A percentile compares a stretch with the other conserved stretches of the same genome.
Evolutionary conservation across 2,797 vertebrate genomes (phyloP).

Genomic region (Scolopax rusticola): DNA sequence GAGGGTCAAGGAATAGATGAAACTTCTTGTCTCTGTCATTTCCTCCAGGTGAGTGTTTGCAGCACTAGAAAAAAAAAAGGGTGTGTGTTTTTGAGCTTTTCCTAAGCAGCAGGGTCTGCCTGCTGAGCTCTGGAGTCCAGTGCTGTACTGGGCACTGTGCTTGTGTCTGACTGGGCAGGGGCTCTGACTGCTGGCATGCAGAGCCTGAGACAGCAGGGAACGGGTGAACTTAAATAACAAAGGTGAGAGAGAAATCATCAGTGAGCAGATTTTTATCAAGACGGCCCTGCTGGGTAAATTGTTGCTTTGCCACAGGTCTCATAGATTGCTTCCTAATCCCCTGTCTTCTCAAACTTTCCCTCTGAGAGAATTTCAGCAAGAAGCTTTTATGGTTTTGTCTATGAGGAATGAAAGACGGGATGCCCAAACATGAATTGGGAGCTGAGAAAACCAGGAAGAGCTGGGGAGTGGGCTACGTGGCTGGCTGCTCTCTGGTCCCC

Average conservation of each 20-base stretch:
- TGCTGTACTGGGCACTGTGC: accelerated
- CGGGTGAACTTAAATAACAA: neutral
- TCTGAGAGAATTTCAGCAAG: slow-evolving; percentile 36
- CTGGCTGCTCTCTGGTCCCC: neutral
- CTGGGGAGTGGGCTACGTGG: neutral
- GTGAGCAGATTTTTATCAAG: slow-evolving; percentile 29
- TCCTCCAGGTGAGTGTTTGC: neutral
- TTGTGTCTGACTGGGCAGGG: neutral
- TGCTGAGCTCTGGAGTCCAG: accelerated
- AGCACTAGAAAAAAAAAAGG: neutral
- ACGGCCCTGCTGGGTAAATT: slow-evolving; percentile 51
- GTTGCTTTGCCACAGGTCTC: slow-evolving; percentile 10
- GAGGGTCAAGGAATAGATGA: neutral
- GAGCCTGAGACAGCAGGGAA: neutral
- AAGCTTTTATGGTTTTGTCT: neutral
- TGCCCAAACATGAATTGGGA: neutral
- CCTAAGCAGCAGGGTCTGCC: neutral
- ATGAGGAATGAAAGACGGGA: neutral
- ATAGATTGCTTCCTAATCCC: slow-evolving; percentile 34
- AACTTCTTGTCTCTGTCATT: neutral
- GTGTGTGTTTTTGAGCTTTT: neutral
- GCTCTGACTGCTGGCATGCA: neutral
- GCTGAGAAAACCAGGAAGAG: neutral
- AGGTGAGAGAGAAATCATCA: slow-evolving; percentile 17
- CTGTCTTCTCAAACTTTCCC: neutral